Evolutionary conservation across 2,113 vertebrate species (phyloP).

Genomic region (Callocephalon fimbriatum): DNA sequence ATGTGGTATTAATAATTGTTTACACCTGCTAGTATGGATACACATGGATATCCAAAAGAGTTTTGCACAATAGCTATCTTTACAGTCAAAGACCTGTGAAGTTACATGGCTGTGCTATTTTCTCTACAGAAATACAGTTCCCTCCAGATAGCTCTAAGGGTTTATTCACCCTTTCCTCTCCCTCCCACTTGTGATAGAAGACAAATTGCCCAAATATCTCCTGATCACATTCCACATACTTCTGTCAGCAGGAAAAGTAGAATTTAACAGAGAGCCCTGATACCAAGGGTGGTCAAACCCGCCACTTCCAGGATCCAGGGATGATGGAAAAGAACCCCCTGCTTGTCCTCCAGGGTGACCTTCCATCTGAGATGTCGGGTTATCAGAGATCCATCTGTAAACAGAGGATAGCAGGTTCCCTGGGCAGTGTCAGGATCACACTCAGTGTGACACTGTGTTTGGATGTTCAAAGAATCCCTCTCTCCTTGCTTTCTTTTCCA

Average conservation of each 20-base stretch:
- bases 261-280: slow-evolving; percentile 25
- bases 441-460: slow-evolving; percentile 81
- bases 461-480: slow-evolving; percentile 73
- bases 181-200: slow-evolving; percentile 2
- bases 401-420: slow-evolving; percentile 70
- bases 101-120: neutral
- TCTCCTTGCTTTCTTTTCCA: slow-evolving; percentile 68
- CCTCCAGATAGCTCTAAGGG: neutral
- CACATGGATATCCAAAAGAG: neutral
- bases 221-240: slow-evolving; percentile 52
- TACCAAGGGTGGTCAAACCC: slow-evolving; percentile 46
- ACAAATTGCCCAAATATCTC: slow-evolving; percentile 44
- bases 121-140: neutral
- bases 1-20: neutral
- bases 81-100: neutral
- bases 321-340: slow-evolving; percentile 71
- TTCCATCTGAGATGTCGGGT: slow-evolving; percentile 61
- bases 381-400: slow-evolving; percentile 79
- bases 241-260: slow-evolving; percentile 49
- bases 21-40: neutral
- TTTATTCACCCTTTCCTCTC: neutral
- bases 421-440: slow-evolving; percentile 78
- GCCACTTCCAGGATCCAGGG: slow-evolving; percentile 14
- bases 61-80: neutral
- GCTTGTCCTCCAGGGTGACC: slow-evolving; percentile 66